These are phyloP conservation scores for Volucella bombylans DNA, from an alignment of 2,888 invertebrate genomes.

Conservation along the genomic window DNA sequence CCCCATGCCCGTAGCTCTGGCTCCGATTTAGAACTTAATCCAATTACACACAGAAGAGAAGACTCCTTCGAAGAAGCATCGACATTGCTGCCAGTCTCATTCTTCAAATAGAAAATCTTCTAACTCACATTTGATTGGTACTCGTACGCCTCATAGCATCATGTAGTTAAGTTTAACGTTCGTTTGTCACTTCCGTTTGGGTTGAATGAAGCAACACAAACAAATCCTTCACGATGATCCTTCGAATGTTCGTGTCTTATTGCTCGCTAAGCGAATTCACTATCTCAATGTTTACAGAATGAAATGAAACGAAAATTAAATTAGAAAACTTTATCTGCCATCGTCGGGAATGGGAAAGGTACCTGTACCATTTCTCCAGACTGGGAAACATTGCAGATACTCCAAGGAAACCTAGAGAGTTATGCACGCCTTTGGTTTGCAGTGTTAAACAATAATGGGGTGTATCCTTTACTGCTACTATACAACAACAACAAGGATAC, in stretches of 20 bases:
- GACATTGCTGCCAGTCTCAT: not conserved
- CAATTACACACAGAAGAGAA: conserved; percentile 33
- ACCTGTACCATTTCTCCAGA: too few relatives aligned
- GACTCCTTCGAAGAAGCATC: conserved; percentile 5
- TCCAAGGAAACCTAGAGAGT: too few relatives aligned
- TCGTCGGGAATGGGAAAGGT: not conserved
- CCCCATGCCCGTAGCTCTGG: conserved; percentile 2
- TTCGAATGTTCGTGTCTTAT: conserved; percentile 22
- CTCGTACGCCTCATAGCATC: not conserved
- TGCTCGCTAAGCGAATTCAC: conserved; percentile 5
- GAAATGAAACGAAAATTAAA: conserved; percentile 63
- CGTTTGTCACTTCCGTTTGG: not conserved
- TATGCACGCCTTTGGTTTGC: too few relatives aligned
- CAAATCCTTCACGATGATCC: conserved; percentile 10
- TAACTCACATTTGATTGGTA: conserved; percentile 36
- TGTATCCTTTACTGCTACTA: not conserved
- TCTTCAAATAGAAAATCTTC: conserved; percentile 10
- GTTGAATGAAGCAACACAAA: not conserved
- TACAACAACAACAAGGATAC: not conserved
- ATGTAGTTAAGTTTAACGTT: too few relatives aligned
- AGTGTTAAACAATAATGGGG: too few relatives aligned
- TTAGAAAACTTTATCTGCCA: conserved; percentile 68
- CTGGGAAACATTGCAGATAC: too few relatives aligned
- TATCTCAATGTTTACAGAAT: conserved; percentile 49
- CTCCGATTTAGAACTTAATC: conserved; percentile 23